These are phyloP conservation scores for Empidonax alnorum DNA, from an alignment of 2,113 vertebrate species.

Conservation along the genomic window DNA sequence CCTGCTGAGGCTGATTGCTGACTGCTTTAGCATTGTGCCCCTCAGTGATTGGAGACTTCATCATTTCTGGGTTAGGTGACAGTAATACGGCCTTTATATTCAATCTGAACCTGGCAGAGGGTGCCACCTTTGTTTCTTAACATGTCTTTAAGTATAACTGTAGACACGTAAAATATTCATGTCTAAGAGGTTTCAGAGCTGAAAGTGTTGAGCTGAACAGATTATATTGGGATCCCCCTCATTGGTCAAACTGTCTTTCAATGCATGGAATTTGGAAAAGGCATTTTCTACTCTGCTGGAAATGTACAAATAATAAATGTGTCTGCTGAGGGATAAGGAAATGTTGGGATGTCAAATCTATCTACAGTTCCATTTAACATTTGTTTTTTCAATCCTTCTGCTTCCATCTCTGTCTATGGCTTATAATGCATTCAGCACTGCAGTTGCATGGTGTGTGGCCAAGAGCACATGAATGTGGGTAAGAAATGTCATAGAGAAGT, in stretches of 20 bases:
- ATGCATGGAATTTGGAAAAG: neutral
- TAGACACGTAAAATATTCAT: neutral
- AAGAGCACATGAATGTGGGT: neutral
- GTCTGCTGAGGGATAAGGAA: conserved; percentile 15
- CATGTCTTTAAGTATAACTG: neutral
- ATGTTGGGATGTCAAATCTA: conserved; percentile 15
- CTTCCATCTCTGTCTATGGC: neutral
- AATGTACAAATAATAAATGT: conserved; percentile 30
- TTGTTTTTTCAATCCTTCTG: conserved; percentile 19
- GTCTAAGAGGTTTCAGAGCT: neutral
- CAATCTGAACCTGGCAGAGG: neutral
- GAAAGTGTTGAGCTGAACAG: neutral
- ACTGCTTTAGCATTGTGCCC: neutral
- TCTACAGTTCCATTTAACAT: neutral
- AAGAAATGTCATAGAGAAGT: neutral
- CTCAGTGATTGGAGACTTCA: neutral
- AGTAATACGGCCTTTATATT: neutral
- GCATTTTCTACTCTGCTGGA: neutral
- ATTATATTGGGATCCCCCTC: neutral
- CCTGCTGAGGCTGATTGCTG: neutral
- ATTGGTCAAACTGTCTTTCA: neutral
- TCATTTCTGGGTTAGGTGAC: neutral
- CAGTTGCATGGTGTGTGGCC: neutral
- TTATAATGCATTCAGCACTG: neutral
- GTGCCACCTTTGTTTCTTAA: neutral